Evolutionary conservation across 2,113 vertebrate species (phyloP).

Genomic region (Neotoma lepida): DNA sequence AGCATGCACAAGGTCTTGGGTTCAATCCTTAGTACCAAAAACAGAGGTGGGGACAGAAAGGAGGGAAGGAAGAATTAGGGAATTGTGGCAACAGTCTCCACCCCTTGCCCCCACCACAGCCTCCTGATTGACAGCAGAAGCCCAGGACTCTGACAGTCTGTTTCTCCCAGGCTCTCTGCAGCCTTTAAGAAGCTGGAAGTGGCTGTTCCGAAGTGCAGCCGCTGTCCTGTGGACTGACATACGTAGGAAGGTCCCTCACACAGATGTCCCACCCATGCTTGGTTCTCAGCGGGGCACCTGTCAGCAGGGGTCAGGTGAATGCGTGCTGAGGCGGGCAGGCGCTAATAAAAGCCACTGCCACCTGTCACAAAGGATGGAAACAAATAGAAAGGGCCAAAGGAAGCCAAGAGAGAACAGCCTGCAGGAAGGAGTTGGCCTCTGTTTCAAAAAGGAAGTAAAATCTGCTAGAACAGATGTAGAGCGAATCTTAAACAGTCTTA

Average conservation of each 20-base stretch:
- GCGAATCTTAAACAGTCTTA: no score
- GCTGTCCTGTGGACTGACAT: constrained; percentile 61
- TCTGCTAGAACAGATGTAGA: rapidly evolving
- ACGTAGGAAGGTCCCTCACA: constrained; percentile 69
- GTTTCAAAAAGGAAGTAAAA: not conserved
- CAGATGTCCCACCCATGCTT: constrained; percentile 72
- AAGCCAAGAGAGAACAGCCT: not conserved
- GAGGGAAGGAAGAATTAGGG: not conserved
- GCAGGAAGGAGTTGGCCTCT: rapidly evolving
- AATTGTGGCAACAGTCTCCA: rapidly evolving
- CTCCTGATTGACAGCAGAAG: rapidly evolving
- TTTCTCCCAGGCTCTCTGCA: not conserved
- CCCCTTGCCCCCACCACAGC: not conserved
- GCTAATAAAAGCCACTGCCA: not conserved
- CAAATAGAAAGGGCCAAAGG: not conserved
- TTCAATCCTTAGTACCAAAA: not conserved
- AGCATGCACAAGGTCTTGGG: no score
- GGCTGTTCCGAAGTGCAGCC: not conserved
- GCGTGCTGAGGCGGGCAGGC: not conserved
- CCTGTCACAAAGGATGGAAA: not conserved
- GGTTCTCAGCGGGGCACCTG: constrained; percentile 72
- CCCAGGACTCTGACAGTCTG: not conserved
- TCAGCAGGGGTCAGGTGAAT: constrained; percentile 74
- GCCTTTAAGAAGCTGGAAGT: not conserved
- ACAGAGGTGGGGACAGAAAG: not conserved